Evolutionary conservation across 2,113 vertebrate species (phyloP), one percentile per base, ranked within the genome.

Genomic region (Chamaetylas fuelleborni): DNA sequence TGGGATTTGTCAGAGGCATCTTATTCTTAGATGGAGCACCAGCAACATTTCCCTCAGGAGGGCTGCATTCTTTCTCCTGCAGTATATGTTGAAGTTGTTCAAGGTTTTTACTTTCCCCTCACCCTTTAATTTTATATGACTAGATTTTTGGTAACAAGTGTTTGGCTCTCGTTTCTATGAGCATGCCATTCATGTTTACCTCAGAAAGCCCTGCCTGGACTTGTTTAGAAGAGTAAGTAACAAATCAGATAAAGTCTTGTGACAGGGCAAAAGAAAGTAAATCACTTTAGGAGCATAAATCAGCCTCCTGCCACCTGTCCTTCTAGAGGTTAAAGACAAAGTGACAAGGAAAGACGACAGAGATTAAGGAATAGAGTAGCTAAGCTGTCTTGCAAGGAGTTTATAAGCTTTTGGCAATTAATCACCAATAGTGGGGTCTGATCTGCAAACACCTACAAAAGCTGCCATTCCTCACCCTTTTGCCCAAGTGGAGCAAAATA

Each of bases 311-410:
- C 62, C 5, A 1, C 38, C 88, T 94, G 60, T 93, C 62, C 71
- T 88, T 67, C 56, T 42, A 65, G 71, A 94, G 25, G 72, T 89
- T 94, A 94, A 93, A 73, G 70, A 51, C 53, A 70, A 90, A 87
- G 76, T 80, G 54, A 47, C 64, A 91, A 90, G 15, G 17, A 81
- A 83, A 83, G 20, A 66, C 0, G 1, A 67, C 50, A 82, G 57
- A 92, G 85, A 95, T 70, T 62, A 91, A 85, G 36, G 31, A 54
- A 57, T 23, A 60, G 64, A 69, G 34, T 61, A 79, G 18, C 33
- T 90, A 83, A 76, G 0, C 8, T 57, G n/a, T 40, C 18, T 83
- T 81, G 36, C 54, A 88, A 84, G 54, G 33, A 73, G 25, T 81
- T 84, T 66, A 60, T 82, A 66, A 33, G 73, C 23, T 74, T 89